These are phyloP conservation scores for Fringilla coelebs DNA, from an alignment of 2,797 vertebrate genomes.

Conservation along the genomic window DNA sequence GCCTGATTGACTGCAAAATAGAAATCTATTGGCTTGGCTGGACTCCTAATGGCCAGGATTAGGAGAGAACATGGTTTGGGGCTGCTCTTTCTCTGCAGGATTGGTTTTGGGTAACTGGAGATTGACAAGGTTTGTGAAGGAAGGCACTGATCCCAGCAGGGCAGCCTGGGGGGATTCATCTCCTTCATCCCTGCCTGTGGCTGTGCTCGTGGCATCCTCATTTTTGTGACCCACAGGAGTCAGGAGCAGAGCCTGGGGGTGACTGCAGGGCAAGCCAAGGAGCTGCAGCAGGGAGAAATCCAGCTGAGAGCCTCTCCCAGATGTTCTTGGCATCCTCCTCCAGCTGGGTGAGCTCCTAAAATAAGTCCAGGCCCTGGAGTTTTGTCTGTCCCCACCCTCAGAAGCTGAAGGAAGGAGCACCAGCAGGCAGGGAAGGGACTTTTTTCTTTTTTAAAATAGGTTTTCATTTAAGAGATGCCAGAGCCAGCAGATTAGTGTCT, in stretches of 20 bases:
- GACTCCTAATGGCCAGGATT: constrained; percentile 14
- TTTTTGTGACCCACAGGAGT: background rate
- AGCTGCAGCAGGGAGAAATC: background rate
- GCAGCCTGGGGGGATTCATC: background rate
- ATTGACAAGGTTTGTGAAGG: background rate
- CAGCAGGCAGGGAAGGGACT: background rate
- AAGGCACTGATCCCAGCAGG: background rate
- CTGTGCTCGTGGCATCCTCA: background rate
- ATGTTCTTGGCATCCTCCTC: background rate
- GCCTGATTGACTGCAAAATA: constrained; percentile 76
- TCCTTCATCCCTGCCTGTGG: background rate
- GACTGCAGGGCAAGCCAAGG: background rate
- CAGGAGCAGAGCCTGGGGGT: background rate
- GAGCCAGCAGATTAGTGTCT: constrained; percentile 77
- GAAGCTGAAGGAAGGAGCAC: background rate
- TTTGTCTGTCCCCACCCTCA: background rate
- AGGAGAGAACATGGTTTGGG: background rate
- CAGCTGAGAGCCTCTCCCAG: background rate
- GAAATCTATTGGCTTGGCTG: constrained; percentile 68
- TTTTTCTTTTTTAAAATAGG: constrained; percentile 29
- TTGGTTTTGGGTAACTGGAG: background rate
- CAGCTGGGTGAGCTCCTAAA: background rate
- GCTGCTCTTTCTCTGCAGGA: background rate
- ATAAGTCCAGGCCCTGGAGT: background rate
- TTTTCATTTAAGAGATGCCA: constrained; percentile 76